Evolutionary conservation across 2,113 vertebrate species (phyloP).

Genomic region (Scalopus aquaticus): DNA sequence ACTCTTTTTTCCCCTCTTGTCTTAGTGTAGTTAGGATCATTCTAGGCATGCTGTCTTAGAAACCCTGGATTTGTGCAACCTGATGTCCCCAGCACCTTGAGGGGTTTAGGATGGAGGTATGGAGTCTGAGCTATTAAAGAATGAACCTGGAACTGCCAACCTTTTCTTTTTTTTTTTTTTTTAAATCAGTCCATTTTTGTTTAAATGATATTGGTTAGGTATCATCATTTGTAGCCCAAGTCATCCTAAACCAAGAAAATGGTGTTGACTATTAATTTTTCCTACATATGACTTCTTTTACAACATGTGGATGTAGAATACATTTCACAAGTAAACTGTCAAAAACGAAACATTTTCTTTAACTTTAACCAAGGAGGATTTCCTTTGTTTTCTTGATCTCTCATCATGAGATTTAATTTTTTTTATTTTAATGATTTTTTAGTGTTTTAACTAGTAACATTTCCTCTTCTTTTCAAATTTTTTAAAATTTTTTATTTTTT

Average conservation of each 20-base stretch:
- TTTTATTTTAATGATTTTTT: background rate
- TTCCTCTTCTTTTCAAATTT: no score
- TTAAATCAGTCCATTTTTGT: background rate
- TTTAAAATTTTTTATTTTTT: background rate
- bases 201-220: background rate
- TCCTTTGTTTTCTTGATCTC: conserved; percentile 1
- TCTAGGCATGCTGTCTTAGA: background rate
- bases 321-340: background rate
- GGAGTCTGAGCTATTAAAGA: background rate
- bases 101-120: background rate
- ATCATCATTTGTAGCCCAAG: background rate
- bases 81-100: background rate
- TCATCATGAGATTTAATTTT: conserved; percentile 1
- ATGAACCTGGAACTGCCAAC: background rate
- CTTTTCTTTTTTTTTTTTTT: background rate
- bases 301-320: background rate
- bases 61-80: background rate
- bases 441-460: background rate
- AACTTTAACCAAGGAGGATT: background rate
- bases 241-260: background rate
- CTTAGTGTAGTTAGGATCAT: background rate
- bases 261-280: background rate
- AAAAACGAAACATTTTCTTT: background rate
- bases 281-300: background rate
- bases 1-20: background rate